Percentiles rank a stretch among this genome's conserved stretches.
Conservation (phyloP, 2,888 invertebrate species). For the Eristalis intricaria region DNA sequence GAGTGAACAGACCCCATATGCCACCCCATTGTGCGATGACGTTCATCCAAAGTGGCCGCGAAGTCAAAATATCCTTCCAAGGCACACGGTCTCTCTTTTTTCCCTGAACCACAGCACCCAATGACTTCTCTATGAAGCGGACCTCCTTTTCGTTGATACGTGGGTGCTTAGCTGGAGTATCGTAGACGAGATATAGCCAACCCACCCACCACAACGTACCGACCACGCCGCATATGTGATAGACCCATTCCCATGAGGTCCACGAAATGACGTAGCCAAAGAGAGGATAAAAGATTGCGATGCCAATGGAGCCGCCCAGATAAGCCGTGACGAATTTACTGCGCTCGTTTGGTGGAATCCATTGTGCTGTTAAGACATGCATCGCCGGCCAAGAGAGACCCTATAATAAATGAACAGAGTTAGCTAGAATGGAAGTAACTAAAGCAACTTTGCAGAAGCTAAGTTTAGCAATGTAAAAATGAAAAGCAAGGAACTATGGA, state of each 20-base stretch:
- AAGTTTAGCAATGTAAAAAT: too few species aligned
- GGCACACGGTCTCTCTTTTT: slow-evolving; percentile 82
- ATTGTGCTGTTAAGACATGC: slow-evolving; percentile 89
- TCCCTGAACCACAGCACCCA: slow-evolving; percentile 81
- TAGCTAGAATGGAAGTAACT: too few species aligned
- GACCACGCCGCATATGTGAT: slow-evolving; percentile 85
- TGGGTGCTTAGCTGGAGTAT: slow-evolving; percentile 86
- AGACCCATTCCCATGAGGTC: slow-evolving; percentile 88
- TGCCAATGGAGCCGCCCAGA: slow-evolving; percentile 86
- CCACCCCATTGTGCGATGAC: slow-evolving; percentile 86
- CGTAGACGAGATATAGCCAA: slow-evolving; percentile 85
- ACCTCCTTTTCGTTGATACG: slow-evolving; percentile 84
- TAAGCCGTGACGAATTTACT: slow-evolving; percentile 87
- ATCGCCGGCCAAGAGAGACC: slow-evolving; percentile 89
- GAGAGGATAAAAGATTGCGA: slow-evolving; percentile 86
- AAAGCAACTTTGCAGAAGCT: too few species aligned
- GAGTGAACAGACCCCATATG: slow-evolving; percentile 86
- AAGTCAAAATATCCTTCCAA: slow-evolving; percentile 84
- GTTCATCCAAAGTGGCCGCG: slow-evolving; percentile 85
- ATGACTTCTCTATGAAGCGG: slow-evolving; percentile 83
- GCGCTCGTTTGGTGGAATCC: slow-evolving; percentile 91
- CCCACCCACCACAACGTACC: slow-evolving; percentile 86
- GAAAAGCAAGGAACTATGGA: too few species aligned
- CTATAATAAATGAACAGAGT: slow-evolving; percentile 77
- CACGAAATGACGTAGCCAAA: slow-evolving; percentile 86